Percentiles rank a stretch among this genome's conserved stretches.
These are phyloP conservation scores for Albula glossodonta DNA, from an alignment of 2,113 vertebrate genomes.

Conservation along the genomic window DNA sequence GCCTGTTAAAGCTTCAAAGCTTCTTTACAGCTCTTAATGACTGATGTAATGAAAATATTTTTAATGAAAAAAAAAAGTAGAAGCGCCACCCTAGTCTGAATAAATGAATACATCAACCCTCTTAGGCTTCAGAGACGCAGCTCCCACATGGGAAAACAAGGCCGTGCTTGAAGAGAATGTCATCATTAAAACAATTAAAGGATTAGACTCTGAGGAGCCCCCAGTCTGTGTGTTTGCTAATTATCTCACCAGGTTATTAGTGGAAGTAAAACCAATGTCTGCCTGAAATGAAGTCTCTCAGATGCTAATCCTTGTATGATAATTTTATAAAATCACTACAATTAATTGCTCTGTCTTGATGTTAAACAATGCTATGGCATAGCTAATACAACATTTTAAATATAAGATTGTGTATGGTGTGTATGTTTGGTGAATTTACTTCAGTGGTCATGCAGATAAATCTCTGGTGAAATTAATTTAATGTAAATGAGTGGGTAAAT, in stretches of 20 bases:
- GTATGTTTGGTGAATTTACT: too few relatives aligned
- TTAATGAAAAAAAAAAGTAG: not conserved
- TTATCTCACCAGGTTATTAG: not conserved
- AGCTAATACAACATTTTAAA: too few relatives aligned
- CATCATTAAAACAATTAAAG: not conserved
- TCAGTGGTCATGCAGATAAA: too few relatives aligned
- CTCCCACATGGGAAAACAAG: not conserved
- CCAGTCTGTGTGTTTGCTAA: not conserved
- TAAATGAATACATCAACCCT: constrained; percentile 7
- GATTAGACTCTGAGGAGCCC: not conserved
- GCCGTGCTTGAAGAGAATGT: not conserved
- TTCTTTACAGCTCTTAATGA: not conserved
- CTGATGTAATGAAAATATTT: not conserved
- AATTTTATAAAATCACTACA: too few relatives aligned
- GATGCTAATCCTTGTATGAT: too few relatives aligned
- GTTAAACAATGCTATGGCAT: too few relatives aligned
- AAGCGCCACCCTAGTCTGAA: not conserved
- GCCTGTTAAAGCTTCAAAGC: constrained; percentile 8
- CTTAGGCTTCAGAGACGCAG: not conserved
- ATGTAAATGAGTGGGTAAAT: too few relatives aligned
- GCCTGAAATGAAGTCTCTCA: not conserved
- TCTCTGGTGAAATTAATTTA: too few relatives aligned
- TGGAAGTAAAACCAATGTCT: not conserved
- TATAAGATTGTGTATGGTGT: too few relatives aligned
- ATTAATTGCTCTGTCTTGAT: too few relatives aligned